Evolutionary conservation across 2,797 vertebrate species (phyloP), one percentile per base, ranked within the genome.

Genomic region (Sternarchorhynchus goeldii): DNA sequence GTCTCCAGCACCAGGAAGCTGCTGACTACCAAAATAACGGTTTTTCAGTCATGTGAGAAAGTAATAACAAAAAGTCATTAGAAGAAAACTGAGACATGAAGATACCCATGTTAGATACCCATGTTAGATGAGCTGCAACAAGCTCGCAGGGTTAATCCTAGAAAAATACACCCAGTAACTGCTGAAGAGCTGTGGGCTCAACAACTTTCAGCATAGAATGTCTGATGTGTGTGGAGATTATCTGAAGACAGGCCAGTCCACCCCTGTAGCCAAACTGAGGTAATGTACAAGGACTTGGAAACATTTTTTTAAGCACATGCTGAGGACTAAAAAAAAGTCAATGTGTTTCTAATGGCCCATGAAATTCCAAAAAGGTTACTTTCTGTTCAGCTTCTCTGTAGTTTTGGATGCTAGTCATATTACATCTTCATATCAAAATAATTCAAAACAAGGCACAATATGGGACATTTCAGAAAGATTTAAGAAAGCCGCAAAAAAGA

Each of bases 81-180:
- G n/a, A 81, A 79, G 69, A 36, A 68, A 81, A 75, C 39, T 58
- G 85, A 81, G 41, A 63, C 14, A 32, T n/a, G 58, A 55, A 62
- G 76, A 87, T 85, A 77, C 82, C 77, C 69, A 69, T 69, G 72
- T 10, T 59, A 56, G 82, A 85, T 86, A n/a, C n/a, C n/a, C n/a
- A n/a, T n/a, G n/a, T n/a, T n/a, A n/a, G n/a, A n/a, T n/a, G 50
- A 77, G 20, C 32, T 65, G 76, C 83, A 84, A 87, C 81, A 85
- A 82, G 81, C 87, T 89, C 85, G 80, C 50, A 34, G 31, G 12
- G 41, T 60, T 87, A 82, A 87, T 85, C 88, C 86, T 36, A 36
- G 62, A 82, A 82, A 82, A 82, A 89, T 89, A 90, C 85, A 88
- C 50, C 78, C 63, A 39, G 82, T 64, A 79, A 81, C 83, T 77